Percentiles rank a stretch among this genome's conserved stretches.
Evolutionary conservation across 2,797 vertebrate species (phyloP).

Genomic region (Chelmon rostratus): DNA sequence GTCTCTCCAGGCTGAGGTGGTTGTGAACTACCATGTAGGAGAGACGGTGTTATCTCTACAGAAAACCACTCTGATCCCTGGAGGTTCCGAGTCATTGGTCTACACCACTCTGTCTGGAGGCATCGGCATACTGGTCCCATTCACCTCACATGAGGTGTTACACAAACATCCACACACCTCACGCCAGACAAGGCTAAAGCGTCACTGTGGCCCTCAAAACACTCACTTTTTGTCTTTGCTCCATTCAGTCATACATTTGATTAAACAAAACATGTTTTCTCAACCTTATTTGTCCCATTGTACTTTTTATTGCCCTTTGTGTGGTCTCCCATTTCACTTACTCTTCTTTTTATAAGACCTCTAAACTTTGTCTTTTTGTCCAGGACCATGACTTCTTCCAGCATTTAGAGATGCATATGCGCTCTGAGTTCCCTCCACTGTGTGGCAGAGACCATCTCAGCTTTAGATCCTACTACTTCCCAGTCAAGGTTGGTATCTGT

Average conservation of each 20-base stretch:
- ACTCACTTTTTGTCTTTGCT: background rate
- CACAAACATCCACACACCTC: background rate
- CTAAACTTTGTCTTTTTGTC: background rate
- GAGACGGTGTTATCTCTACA: conserved; percentile 96
- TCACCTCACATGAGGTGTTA: conserved; percentile 96
- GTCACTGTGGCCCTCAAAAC: background rate
- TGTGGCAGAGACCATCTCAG: conserved; percentile 98
- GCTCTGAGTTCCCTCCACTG: conserved; percentile 96
- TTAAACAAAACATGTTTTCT: background rate
- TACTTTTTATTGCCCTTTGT: background rate
- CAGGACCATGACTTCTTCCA: conserved; percentile 99
- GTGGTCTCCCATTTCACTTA: background rate
- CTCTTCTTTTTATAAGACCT: too few species aligned
- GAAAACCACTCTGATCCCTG: conserved; percentile 97
- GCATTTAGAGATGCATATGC: conserved; percentile 98
- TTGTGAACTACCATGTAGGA: conserved; percentile 97
- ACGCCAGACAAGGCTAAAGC: background rate
- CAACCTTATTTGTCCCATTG: background rate
- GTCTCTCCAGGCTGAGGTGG: conserved; percentile 91
- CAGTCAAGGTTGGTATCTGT: conserved; percentile 91
- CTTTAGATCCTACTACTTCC: conserved; percentile 99
- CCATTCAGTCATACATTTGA: background rate
- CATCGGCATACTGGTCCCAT: conserved; percentile 97
- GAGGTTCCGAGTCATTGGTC: conserved; percentile 97
- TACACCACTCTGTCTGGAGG: conserved; percentile 97